phyloP scores from a whole-genome alignment of 1,140 invertebrate genomes.

The Cherax quadricarinatus region DNA sequence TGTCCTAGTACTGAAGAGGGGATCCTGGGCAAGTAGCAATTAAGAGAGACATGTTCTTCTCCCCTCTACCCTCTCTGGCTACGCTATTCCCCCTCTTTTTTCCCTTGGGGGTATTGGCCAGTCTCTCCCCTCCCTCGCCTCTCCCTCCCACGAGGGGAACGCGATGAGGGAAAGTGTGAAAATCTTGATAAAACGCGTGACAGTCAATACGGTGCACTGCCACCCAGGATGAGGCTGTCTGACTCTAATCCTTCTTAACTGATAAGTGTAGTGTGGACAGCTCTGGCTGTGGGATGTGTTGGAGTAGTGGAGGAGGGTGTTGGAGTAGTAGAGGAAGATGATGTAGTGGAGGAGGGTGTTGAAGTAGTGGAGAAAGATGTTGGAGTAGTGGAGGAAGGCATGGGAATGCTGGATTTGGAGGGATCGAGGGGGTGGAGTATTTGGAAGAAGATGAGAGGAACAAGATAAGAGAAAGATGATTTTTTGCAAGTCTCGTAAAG shows the following conservation, averaged over 20 bases:
- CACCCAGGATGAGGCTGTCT: conserved; percentile 44
- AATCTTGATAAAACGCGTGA: conserved; percentile 67
- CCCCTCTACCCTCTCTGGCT: too few relatives aligned
- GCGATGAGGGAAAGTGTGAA: conserved; percentile 54
- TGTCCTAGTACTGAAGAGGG: not conserved
- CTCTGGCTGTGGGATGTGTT: not conserved
- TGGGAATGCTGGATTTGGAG: too few relatives aligned
- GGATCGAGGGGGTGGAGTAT: too few relatives aligned
- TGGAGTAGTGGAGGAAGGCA: not conserved
- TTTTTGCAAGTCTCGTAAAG: not conserved
- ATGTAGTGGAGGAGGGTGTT: not conserved
- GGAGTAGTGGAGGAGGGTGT: not conserved
- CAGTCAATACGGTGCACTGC: conserved; percentile 39
- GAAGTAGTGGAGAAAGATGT: not conserved
- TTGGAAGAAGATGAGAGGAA: not conserved
- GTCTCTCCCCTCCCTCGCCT: not conserved
- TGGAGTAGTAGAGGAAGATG: not conserved
- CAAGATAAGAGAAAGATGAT: not conserved
- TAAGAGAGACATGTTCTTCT: not conserved
- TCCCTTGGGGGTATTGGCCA: not conserved
- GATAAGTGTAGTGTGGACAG: conserved; percentile 36
- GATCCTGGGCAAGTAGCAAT: conserved; percentile 3
- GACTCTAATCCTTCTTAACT: conserved; percentile 53
- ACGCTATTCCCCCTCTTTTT: not conserved
- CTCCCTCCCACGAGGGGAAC: not conserved